phyloP scores from a whole-genome alignment of 2,113 vertebrate species.

The Perca flavescens region DNA sequence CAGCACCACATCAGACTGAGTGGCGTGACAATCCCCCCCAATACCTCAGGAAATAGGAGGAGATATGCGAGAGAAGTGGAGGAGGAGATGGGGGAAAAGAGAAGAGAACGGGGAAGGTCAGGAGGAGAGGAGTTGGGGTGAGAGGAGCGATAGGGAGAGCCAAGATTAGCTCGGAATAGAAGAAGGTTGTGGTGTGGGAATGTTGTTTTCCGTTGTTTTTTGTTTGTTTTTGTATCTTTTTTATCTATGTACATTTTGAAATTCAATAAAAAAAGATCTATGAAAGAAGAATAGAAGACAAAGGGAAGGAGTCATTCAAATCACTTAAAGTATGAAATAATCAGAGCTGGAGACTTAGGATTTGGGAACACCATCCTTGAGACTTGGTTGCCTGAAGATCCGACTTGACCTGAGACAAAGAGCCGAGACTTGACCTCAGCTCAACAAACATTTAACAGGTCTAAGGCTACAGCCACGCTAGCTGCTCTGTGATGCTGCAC shows the following conservation, averaged over 20 bases:
- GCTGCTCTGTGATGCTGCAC: background rate
- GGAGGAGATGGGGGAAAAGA: background rate
- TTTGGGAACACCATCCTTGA: background rate
- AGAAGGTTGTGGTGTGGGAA: background rate
- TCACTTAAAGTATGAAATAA: background rate
- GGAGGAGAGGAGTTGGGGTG: background rate
- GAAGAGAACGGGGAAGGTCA: conserved; percentile 51
- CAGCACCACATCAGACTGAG: conserved; percentile 36
- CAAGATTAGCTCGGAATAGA: background rate
- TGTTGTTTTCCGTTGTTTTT: no score
- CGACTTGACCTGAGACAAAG: background rate
- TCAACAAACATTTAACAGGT: conserved; percentile 6
- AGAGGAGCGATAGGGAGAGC: background rate
- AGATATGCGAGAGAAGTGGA: conserved; percentile 50
- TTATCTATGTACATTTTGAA: no score
- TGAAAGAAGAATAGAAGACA: background rate
- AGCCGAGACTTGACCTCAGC: background rate
- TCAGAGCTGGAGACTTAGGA: background rate
- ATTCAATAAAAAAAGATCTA: no score
- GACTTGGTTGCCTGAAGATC: background rate
- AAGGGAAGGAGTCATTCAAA: background rate
- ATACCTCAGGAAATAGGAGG: conserved; percentile 64
- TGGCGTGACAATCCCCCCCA: conserved; percentile 60
- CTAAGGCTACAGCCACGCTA: background rate
- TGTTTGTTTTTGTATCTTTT: no score